These are phyloP conservation scores for Arenaria interpres DNA, from an alignment of 2,113 vertebrate species.

Conservation along the genomic window DNA sequence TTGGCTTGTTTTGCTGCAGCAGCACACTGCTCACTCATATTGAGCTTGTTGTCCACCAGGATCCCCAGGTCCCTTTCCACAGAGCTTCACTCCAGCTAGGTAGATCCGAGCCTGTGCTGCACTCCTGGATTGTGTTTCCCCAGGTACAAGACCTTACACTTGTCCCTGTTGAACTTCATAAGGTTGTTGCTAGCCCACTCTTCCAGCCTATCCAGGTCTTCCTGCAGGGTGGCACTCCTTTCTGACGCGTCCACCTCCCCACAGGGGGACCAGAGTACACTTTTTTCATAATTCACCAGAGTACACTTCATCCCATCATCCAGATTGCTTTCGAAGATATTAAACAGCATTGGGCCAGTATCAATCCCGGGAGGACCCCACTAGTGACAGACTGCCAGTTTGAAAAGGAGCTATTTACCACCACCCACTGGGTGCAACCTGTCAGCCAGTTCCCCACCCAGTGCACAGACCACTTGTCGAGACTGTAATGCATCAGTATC, in stretches of 20 bases:
- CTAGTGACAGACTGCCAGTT: neutral
- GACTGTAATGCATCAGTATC: neutral
- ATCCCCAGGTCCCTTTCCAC: neutral
- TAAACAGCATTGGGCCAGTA: neutral
- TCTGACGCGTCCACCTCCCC: neutral
- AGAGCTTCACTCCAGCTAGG: accelerated
- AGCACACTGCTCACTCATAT: neutral
- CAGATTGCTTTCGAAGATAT: neutral
- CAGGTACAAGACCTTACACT: neutral
- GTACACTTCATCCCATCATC: neutral
- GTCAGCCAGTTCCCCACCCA: neutral
- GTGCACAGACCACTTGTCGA: neutral
- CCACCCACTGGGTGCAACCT: no score
- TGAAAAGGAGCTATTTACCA: neutral
- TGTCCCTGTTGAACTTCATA: neutral
- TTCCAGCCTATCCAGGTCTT: neutral
- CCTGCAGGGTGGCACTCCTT: neutral
- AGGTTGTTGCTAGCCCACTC: neutral
- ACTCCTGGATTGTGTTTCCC: neutral
- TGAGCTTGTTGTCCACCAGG: neutral
- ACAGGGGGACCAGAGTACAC: neutral
- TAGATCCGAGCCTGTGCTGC: neutral
- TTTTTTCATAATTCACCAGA: neutral
- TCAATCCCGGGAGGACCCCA: neutral
- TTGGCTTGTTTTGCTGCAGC: neutral